Conservation (phyloP, 2,888 invertebrate species). For the Cordylochernes scorpioides region DNA sequence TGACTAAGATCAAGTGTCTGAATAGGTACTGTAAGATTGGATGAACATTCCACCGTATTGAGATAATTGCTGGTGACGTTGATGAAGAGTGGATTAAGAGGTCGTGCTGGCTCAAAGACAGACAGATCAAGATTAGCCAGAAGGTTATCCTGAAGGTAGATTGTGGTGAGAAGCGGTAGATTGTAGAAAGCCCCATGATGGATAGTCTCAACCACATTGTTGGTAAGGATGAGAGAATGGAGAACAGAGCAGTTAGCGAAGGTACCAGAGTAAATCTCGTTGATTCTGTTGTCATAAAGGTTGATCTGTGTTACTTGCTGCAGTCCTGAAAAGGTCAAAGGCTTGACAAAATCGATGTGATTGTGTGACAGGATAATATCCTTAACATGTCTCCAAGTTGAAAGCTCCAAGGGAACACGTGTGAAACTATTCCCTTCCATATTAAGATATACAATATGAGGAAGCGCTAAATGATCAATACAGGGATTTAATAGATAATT, state of each 20-base stretch:
- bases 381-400: constrained; percentile 37
- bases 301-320: constrained; percentile 46
- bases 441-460: constrained; percentile 53
- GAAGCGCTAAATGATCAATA: constrained; percentile 39
- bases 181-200: constrained; percentile 43
- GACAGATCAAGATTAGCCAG: constrained; percentile 5
- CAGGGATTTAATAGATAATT: constrained; percentile 45
- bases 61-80: no score
- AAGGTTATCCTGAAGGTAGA: constrained; percentile 42
- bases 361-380: constrained; percentile 59
- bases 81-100: constrained; percentile 3
- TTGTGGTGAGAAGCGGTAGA: constrained; percentile 41
- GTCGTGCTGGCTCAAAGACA: constrained; percentile 3
- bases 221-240: constrained; percentile 50
- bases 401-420: constrained; percentile 35
- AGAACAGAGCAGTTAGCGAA: constrained; percentile 50
- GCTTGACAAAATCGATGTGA: constrained; percentile 37
- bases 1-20: no score
- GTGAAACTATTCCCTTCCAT: constrained; percentile 56
- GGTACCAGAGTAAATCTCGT: constrained; percentile 39
- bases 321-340: constrained; percentile 41
- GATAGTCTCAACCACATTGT: constrained; percentile 47
- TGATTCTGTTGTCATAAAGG: constrained; percentile 43
- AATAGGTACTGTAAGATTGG: no score
- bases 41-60: no score